Conservation (phyloP, 2,888 invertebrate genomes). For the Dolichomitus sp. region DNA sequence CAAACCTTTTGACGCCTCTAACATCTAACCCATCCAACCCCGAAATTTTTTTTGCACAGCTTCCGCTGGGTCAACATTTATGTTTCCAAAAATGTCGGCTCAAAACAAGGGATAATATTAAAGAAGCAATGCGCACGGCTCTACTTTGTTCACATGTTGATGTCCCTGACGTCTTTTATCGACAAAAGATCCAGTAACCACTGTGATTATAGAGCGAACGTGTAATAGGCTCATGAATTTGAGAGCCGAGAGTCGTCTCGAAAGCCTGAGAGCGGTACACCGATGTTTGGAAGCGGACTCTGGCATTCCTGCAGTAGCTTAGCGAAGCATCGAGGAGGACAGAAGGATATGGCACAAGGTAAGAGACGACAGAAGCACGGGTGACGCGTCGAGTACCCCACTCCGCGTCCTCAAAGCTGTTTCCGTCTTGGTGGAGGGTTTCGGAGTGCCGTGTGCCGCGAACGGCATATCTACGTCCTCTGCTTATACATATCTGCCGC, state of each 20-base stretch:
- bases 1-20: too few species aligned
- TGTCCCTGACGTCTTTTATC: background rate
- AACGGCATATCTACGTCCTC: slow-evolving; percentile 36
- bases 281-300: slow-evolving; percentile 39
- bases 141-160: too few species aligned
- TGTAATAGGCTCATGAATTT: slow-evolving; percentile 41
- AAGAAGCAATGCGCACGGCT: too few species aligned
- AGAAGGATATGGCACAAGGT: slow-evolving; percentile 37
- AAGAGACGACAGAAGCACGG: slow-evolving; percentile 68
- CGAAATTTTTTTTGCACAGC: too few species aligned
- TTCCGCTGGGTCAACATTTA: too few species aligned
- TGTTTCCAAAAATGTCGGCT: too few species aligned
- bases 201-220: background rate
- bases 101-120: too few species aligned
- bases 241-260: slow-evolving; percentile 35
- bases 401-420: slow-evolving; percentile 80
- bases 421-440: slow-evolving; percentile 72
- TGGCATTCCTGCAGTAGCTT: slow-evolving; percentile 60
- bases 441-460: slow-evolving; percentile 64
- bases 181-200: slow-evolving; percentile 12
- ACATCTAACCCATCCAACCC: too few species aligned
- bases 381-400: slow-evolving; percentile 80
- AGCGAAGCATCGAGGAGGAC: slow-evolving; percentile 63
- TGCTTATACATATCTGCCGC: slow-evolving; percentile 29
- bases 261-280: slow-evolving; percentile 23